A percentile compares a stretch with the other conserved stretches of the same genome.
Evolutionary conservation across 2,797 vertebrate genomes (phyloP).

Genomic region (Sebastes minor): DNA sequence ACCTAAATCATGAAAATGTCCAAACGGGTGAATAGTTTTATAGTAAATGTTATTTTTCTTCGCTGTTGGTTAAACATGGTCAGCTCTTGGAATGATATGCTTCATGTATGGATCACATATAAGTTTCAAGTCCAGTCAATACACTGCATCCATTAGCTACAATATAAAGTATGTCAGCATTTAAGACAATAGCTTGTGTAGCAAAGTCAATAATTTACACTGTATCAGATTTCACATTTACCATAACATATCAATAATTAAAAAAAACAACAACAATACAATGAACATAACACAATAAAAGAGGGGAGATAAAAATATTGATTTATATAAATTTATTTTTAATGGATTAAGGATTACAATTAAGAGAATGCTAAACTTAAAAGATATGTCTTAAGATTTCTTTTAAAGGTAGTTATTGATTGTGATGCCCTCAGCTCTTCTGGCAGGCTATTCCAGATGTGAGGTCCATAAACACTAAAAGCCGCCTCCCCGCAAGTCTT

Average conservation of each 20-base stretch:
- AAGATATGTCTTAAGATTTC: no score
- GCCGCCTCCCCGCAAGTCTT: no score
- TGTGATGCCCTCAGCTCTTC: not conserved
- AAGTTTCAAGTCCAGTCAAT: not conserved
- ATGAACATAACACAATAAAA: no score
- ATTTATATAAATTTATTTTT: no score
- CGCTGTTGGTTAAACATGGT: not conserved
- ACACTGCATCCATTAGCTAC: not conserved
- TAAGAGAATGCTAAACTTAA: no score
- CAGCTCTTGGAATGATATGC: not conserved
- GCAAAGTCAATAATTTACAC: not conserved
- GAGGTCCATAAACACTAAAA: no score
- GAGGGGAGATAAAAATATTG: no score
- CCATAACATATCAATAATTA: no score
- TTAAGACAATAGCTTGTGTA: not conserved
- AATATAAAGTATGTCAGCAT: not conserved
- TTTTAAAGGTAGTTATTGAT: not conserved
- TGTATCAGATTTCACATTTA: not conserved
- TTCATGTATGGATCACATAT: constrained; percentile 11
- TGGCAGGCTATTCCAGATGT: no score
- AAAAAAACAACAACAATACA: no score
- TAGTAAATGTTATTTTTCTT: not conserved
- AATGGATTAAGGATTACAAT: no score
- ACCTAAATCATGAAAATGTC: not conserved
- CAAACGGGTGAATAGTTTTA: not conserved